These are phyloP conservation scores for Okamejei kenojei DNA, from an alignment of 2,797 vertebrate genomes.

Conservation along the genomic window DNA sequence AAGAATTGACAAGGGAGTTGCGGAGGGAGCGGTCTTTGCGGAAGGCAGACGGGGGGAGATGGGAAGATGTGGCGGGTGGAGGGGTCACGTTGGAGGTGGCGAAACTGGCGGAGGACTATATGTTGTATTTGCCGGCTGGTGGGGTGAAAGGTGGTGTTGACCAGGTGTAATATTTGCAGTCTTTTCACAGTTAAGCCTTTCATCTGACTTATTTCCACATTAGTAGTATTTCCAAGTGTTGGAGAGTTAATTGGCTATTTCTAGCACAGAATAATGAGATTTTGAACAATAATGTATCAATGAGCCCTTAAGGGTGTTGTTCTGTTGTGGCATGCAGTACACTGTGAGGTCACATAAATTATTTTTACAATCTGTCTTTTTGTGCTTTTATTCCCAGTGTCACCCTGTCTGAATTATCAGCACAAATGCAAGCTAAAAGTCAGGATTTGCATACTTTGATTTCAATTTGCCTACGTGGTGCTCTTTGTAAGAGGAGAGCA, in stretches of 20 bases:
- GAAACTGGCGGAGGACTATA: too few species aligned
- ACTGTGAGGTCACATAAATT: neutral
- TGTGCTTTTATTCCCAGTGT: neutral
- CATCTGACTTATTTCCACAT: neutral
- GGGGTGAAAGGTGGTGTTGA: too few species aligned
- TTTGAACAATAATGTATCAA: neutral
- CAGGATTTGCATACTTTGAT: neutral
- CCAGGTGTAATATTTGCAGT: neutral
- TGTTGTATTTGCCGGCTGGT: too few species aligned
- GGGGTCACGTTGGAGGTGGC: too few species aligned
- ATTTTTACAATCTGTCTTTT: neutral
- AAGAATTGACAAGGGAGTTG: too few species aligned
- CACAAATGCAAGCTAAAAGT: neutral
- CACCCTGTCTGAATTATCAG: neutral
- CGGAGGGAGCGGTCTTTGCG: too few species aligned
- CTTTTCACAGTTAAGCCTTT: neutral
- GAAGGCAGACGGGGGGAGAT: too few species aligned
- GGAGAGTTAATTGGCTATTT: neutral
- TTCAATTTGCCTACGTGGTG: neutral
- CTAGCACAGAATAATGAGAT: neutral
- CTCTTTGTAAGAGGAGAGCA: neutral
- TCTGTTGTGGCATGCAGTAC: neutral
- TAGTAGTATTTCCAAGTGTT: neutral
- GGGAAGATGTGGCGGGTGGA: too few species aligned
- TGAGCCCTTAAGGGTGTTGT: neutral